Conservation (phyloP, 2,888 invertebrate species). For the Antitype chi region DNA sequence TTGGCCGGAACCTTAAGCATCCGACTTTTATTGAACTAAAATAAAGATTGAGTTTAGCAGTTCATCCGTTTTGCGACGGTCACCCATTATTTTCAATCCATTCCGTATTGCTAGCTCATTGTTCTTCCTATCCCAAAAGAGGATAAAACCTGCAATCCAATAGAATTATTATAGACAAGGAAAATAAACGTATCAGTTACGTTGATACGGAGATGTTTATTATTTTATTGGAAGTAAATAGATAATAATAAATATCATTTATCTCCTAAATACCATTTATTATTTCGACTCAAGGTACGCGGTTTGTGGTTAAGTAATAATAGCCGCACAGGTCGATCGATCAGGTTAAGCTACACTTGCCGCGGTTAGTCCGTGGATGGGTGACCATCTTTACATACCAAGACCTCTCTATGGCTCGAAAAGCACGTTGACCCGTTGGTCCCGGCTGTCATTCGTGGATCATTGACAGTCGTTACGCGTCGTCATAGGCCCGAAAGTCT, state of each 20-base stretch:
- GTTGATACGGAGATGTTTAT: background rate
- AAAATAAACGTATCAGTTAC: slow-evolving; percentile 11
- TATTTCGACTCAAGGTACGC: background rate
- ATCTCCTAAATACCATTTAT: background rate
- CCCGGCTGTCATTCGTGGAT: too few relatives aligned
- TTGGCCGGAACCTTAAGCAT: background rate
- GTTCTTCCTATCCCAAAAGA: slow-evolving; percentile 12
- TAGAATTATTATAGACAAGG: slow-evolving; percentile 26
- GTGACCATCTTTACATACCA: too few relatives aligned
- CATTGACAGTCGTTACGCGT: too few relatives aligned
- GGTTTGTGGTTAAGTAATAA: too few relatives aligned
- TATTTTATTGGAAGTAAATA: slow-evolving; percentile 9
- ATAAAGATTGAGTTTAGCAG: slow-evolving; percentile 7
- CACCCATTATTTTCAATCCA: slow-evolving; percentile 36
- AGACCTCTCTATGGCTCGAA: too few relatives aligned
- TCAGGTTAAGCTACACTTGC: too few relatives aligned
- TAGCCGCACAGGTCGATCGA: too few relatives aligned
- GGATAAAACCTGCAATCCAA: slow-evolving; percentile 13
- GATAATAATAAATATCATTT: slow-evolving; percentile 1
- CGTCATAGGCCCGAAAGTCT: too few relatives aligned
- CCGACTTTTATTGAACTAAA: slow-evolving; percentile 25
- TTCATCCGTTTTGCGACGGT: slow-evolving; percentile 17
- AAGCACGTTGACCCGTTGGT: too few relatives aligned
- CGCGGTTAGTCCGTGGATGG: too few relatives aligned
- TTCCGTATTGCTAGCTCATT: slow-evolving; percentile 12